These are phyloP conservation scores for Atta colombica DNA, from an alignment of 1,140 invertebrate species.

Conservation along the genomic window DNA sequence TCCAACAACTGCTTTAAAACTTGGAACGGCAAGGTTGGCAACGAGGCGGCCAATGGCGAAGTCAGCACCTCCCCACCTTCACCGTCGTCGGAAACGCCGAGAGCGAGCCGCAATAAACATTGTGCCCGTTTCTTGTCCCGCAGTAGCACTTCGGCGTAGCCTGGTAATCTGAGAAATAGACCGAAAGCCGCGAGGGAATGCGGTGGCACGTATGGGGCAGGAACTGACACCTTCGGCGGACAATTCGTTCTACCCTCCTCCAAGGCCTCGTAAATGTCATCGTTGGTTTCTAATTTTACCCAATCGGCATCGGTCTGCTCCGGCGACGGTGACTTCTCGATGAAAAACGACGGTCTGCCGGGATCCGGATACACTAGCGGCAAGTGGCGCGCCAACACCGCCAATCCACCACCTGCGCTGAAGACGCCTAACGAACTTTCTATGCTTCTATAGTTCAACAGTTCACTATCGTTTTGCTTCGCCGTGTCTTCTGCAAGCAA, in stretches of 20 bases:
- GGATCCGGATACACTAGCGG: constrained; percentile 95
- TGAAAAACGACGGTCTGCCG: constrained; percentile 84
- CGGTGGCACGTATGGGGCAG: constrained; percentile 90
- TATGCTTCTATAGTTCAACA: constrained; percentile 84
- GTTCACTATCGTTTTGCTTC: constrained; percentile 76
- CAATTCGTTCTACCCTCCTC: constrained; percentile 85
- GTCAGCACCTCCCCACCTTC: constrained; percentile 94
- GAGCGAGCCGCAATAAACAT: constrained; percentile 93
- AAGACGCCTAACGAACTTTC: constrained; percentile 93
- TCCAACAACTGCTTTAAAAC: constrained; percentile 94
- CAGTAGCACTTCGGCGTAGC: constrained; percentile 95
- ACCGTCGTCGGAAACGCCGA: constrained; percentile 96
- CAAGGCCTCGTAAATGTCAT: constrained; percentile 91
- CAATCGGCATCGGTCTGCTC: constrained; percentile 89
- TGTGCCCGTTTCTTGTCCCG: constrained; percentile 94
- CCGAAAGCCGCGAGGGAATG: constrained; percentile 97
- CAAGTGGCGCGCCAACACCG: constrained; percentile 94
- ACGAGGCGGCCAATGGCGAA: constrained; percentile 90
- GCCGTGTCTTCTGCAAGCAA: constrained; percentile 73
- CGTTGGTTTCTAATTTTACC: constrained; percentile 92
- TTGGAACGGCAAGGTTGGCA: constrained; percentile 96
- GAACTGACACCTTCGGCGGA: constrained; percentile 82
- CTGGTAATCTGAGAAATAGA: constrained; percentile 94
- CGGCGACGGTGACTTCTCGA: constrained; percentile 87
- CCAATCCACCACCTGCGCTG: constrained; percentile 94